phyloP scores from a whole-genome alignment of 2,888 invertebrate genomes.

The Pharmacophagus antenor region DNA sequence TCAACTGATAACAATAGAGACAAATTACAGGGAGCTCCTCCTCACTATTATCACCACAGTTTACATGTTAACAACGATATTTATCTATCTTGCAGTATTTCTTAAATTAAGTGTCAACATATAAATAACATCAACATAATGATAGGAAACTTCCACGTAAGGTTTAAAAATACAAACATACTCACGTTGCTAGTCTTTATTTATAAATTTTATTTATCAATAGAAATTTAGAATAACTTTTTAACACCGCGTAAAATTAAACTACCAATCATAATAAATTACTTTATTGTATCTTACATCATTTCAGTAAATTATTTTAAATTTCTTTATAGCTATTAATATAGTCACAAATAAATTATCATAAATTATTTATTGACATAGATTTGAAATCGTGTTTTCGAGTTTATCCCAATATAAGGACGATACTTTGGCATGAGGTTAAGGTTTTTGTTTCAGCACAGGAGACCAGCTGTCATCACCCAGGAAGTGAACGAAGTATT shows the following conservation, averaged over 20 bases:
- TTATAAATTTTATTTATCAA: no score
- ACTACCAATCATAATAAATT: slow-evolving; percentile 34
- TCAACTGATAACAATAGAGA: no score
- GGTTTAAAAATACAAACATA: background rate
- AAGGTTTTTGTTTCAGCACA: slow-evolving; percentile 57
- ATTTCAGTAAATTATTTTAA: slow-evolving; percentile 69
- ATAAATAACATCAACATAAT: no score
- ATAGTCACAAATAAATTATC: slow-evolving; percentile 77
- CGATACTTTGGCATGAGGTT: slow-evolving; percentile 75
- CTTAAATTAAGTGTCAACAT: no score
- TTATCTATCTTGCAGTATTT: no score
- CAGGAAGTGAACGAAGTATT: slow-evolving; percentile 33
- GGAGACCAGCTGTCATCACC: slow-evolving; percentile 35
- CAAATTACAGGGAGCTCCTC: no score
- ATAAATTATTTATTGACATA: slow-evolving; percentile 78
- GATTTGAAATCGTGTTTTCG: slow-evolving; percentile 63
- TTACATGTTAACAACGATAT: no score
- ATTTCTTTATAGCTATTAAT: slow-evolving; percentile 63
- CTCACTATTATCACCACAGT: no score
- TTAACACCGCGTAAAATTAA: background rate
- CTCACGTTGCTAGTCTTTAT: background rate
- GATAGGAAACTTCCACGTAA: no score
- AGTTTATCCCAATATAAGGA: slow-evolving; percentile 56
- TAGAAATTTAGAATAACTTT: background rate
- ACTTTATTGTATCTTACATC: slow-evolving; percentile 65